Evolutionary conservation across 2,888 invertebrate species (phyloP), one percentile per base, ranked within the genome.

Genomic region (Chloroclysta siterata): DNA sequence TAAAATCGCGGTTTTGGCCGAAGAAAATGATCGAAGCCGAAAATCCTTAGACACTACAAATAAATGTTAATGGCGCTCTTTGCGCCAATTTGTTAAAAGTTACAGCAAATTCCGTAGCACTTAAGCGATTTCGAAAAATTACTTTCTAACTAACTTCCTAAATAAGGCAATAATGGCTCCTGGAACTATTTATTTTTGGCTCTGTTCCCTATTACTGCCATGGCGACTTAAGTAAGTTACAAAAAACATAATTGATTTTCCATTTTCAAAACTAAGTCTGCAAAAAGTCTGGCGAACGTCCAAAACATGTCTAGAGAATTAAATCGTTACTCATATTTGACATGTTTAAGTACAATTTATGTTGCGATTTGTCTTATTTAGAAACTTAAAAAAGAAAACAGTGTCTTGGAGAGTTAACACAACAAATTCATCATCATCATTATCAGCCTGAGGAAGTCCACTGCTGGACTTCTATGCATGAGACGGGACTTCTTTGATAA

Each of bases 141-240:
- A 75, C 77, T 79, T 75, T 73, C 63, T 65, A 70, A 71, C 71
- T 69, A 77, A 81, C 70, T 83, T 78, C 63, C 73, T 75, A 73
- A 79, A 78, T 79, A 79, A 80, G 44, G 72, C 72, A 75, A 79
- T 82, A 77, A 79, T 75, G 72, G 65, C 63, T 56, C 55, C 71
- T 72, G 70, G 66, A 72, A 73, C 73, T 74, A 74, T 76, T 72
- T 73, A 69, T 70, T 77, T 72, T 74, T 75, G 76, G 74, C 73
- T 73, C 59, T 29, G 60, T 55, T 69, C 56, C 56, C 73, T 69
- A 68, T 64, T 63, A 70, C 60, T 58, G 64, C 59, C 54, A 41
- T 47, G 53, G 47, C 46, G 47, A 52, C 42, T 69, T 63, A 28
- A 62, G 63, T 63, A 59, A 28, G 50, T 53, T 44, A 46, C 15